A percentile compares a stretch with the other conserved stretches of the same genome.
phyloP scores from a whole-genome alignment of 2,888 invertebrate species.

The Spisula subtruncata region DNA sequence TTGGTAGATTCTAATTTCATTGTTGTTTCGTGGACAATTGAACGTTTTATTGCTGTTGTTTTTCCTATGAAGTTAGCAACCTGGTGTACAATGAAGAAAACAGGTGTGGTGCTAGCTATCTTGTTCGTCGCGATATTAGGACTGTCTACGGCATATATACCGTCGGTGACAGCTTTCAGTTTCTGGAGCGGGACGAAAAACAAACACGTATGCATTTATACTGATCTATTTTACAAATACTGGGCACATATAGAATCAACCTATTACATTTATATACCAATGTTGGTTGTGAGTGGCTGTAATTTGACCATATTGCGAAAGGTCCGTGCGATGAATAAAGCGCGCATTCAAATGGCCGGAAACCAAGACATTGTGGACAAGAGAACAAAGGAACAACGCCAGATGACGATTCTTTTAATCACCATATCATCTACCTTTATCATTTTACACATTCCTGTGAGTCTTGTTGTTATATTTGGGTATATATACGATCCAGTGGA shows the following conservation, averaged over 20 bases:
- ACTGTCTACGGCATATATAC: background rate
- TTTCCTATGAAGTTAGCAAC: constrained; percentile 37
- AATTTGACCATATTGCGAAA: constrained; percentile 32
- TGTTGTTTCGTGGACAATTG: constrained; percentile 41
- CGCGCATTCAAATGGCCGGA: constrained; percentile 20
- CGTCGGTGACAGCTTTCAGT: too few relatives aligned
- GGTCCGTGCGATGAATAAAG: constrained; percentile 26
- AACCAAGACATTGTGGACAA: constrained; percentile 35
- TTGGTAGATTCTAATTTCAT: constrained; percentile 41
- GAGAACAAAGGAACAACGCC: constrained; percentile 27
- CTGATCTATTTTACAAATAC: constrained; percentile 2
- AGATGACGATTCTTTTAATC: constrained; percentile 41
- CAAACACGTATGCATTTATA: background rate
- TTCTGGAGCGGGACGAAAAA: background rate
- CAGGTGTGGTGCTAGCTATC: background rate
- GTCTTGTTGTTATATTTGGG: background rate
- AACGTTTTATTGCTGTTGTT: constrained; percentile 50
- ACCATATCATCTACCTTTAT: constrained; percentile 30
- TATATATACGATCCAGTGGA: background rate
- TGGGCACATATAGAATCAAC: constrained; percentile 38
- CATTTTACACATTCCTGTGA: constrained; percentile 49
- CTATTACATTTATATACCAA: constrained; percentile 48
- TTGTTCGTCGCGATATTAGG: background rate
- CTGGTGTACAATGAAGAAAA: constrained; percentile 35
- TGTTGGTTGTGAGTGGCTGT: constrained; percentile 17